Evolutionary conservation across 2,888 invertebrate genomes (phyloP).

Genomic region (Junonia oenone): DNA sequence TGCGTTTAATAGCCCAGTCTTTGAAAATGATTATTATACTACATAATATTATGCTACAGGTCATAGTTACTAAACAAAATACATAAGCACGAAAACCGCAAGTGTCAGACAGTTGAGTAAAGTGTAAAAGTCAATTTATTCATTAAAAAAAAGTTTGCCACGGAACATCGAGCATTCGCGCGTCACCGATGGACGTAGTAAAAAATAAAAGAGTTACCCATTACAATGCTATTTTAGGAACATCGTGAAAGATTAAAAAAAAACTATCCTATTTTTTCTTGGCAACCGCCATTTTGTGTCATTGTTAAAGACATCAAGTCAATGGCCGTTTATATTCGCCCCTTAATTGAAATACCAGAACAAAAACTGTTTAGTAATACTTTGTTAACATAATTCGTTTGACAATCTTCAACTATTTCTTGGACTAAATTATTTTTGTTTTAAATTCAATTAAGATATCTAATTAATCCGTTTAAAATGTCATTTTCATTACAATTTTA

Average conservation of each 20-base stretch:
- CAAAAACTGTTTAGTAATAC: not conserved
- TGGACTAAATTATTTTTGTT: not conserved
- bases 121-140: too few species aligned
- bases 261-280: not conserved
- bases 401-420: not conserved
- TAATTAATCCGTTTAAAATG: too few species aligned
- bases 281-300: not conserved
- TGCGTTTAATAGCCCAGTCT: too few species aligned
- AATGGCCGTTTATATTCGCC: not conserved
- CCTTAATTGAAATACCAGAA: not conserved
- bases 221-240: not conserved
- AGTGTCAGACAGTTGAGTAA: too few species aligned
- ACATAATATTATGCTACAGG: too few species aligned
- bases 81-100: too few species aligned
- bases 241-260: not conserved
- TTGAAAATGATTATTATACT: too few species aligned
- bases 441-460: too few species aligned
- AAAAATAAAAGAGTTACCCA: not conserved
- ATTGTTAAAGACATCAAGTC: slow-evolving; percentile 1
- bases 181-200: not conserved
- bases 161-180: too few species aligned
- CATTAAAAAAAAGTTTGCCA: too few species aligned
- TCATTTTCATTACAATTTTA: too few species aligned
- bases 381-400: not conserved
- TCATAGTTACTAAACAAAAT: too few species aligned